phyloP scores from a whole-genome alignment of 2,888 invertebrate genomes.

The Synanthedon myopaeformis region DNA sequence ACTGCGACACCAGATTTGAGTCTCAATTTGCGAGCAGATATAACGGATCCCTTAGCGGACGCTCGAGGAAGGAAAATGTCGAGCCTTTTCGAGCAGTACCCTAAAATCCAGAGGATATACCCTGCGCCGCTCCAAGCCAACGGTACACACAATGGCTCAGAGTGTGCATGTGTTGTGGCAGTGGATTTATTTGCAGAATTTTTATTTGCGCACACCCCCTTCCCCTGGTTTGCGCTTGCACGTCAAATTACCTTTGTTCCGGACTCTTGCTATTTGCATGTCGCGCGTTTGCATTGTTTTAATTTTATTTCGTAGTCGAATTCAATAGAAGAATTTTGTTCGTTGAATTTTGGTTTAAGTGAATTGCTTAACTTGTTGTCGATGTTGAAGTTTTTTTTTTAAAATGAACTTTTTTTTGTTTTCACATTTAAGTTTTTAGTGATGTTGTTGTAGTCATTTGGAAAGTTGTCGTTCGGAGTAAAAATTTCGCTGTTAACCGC shows the following conservation, averaged over 20 bases:
- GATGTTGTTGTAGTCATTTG: not conserved
- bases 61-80: conserved; percentile 73
- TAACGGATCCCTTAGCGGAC: conserved; percentile 51
- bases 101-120: conserved; percentile 82
- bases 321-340: conserved; percentile 23
- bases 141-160: conserved; percentile 34
- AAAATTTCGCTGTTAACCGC: not conserved
- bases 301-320: conserved; percentile 33
- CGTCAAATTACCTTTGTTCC: conserved; percentile 47
- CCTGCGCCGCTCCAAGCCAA: conserved; percentile 72
- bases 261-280: conserved; percentile 49
- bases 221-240: conserved; percentile 41
- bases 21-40: conserved; percentile 48
- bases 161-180: conserved; percentile 42
- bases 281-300: conserved; percentile 43
- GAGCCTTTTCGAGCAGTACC: conserved; percentile 78
- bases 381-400: not conserved
- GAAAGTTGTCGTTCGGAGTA: not conserved
- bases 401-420: not conserved
- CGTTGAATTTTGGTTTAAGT: conserved; percentile 16
- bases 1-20: conserved; percentile 48
- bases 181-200: conserved; percentile 35
- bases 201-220: conserved; percentile 26
- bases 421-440: not conserved
- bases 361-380: not conserved